Conservation (phyloP, 1,140 invertebrate genomes). For the Nephila pilipes region DNA sequence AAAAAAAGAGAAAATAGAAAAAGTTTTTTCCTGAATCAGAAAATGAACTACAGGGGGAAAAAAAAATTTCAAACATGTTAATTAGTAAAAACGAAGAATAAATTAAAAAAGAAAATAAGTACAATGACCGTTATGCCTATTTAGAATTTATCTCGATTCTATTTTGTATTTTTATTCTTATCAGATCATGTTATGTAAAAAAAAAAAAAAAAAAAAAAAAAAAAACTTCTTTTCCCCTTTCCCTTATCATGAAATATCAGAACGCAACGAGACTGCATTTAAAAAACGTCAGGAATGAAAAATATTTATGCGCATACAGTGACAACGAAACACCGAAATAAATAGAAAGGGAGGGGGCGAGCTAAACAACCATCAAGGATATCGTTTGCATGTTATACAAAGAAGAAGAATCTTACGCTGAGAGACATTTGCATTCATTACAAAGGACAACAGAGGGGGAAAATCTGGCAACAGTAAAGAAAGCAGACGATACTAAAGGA, state of each 20-base stretch:
- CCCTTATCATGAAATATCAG: slow-evolving; percentile 1
- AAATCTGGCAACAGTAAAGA: slow-evolving; percentile 65
- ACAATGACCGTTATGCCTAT: background rate
- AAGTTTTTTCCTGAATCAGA: too few species aligned
- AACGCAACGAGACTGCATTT: background rate
- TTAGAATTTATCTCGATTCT: background rate
- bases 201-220: background rate
- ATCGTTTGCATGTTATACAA: slow-evolving; percentile 31
- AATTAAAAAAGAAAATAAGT: too few species aligned
- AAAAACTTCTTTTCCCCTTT: background rate
- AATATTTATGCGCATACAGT: slow-evolving; percentile 42
- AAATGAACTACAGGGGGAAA: too few species aligned
- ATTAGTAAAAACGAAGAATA: too few species aligned
- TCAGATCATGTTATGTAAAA: background rate
- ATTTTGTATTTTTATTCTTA: background rate
- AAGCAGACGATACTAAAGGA: slow-evolving; percentile 35
- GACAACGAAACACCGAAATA: slow-evolving; percentile 39
- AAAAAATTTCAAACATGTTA: too few species aligned
- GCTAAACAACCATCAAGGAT: slow-evolving; percentile 36
- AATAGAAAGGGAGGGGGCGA: background rate
- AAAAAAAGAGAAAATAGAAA: too few species aligned
- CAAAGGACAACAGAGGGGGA: slow-evolving; percentile 54
- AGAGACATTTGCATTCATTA: slow-evolving; percentile 76
- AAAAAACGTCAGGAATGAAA: background rate
- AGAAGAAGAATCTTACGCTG: slow-evolving; percentile 38